Evolutionary conservation across 2,888 invertebrate genomes (phyloP).

Genomic region (Drosophila merina): DNA sequence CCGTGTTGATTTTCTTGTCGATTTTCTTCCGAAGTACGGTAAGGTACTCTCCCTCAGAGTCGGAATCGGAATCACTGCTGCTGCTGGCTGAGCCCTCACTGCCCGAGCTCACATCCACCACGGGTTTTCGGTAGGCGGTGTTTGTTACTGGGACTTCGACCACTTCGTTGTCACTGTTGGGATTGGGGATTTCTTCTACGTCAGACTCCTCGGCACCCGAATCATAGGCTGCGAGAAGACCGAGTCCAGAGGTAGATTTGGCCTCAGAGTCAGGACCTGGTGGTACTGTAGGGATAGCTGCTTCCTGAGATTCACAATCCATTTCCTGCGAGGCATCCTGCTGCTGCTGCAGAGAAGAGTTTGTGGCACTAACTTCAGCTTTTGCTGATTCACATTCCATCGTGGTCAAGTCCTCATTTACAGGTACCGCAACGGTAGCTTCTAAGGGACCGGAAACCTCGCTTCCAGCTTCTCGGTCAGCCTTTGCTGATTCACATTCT

Average conservation of each 20-base stretch:
- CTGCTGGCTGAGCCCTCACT: constrained; percentile 51
- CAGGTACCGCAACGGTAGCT: background rate
- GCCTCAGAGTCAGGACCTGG: constrained; percentile 7
- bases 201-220: constrained; percentile 68
- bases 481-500: constrained; percentile 3
- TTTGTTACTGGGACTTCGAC: constrained; percentile 67
- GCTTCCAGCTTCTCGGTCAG: background rate
- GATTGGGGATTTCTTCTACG: constrained; percentile 14
- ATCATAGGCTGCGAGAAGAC: constrained; percentile 77
- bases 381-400: constrained; percentile 7
- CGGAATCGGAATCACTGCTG: constrained; percentile 60
- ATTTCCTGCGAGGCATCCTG: constrained; percentile 6
- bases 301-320: constrained; percentile 8
- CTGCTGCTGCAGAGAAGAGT: background rate
- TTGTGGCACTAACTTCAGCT: background rate
- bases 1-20: constrained; percentile 69
- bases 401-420: background rate
- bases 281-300: background rate
- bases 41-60: constrained; percentile 74
- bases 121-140: constrained; percentile 61
- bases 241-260: constrained; percentile 55
- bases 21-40: constrained; percentile 71
- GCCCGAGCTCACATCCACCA: constrained; percentile 71
- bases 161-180: constrained; percentile 66
- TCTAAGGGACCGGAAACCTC: background rate